Base-by-base conservation (phyloP, 2,888 invertebrate species). In the Agrotis ipsilon region DNA sequence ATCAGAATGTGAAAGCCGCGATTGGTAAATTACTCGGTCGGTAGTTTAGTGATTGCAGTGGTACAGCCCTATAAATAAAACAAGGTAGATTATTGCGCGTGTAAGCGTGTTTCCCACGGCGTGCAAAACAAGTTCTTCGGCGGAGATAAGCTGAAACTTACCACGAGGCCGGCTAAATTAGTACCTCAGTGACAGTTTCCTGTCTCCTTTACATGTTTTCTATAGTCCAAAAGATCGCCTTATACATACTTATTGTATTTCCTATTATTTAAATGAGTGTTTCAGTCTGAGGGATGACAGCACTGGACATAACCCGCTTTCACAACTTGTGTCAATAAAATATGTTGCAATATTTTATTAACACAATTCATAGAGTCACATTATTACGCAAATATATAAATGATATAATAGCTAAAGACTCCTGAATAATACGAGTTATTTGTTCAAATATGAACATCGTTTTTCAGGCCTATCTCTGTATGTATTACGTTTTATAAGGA, bases 61-160 rank as follows among this genome's bases (percentile, higher is more conserved):
- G 83, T 77, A 78, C 93, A 94, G 86, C 94, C 94, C 94, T 94
- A 91, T 92, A 89, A 88, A 93, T 92, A 92, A 93, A 93, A 89
- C 92, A 90, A 92, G 89, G 92, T 93, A 89, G 92, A 93, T 93
- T 90, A 92, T 92, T 92, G 94, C 91, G 92, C 90, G 87, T 92
- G 93, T 92, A 90, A 91, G 92, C 87, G 91, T 91, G 88, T 91
- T 96, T 96, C 96, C 96, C 96, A 96, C 96, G 96, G 91, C 89
- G 90, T 93, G 95, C 94, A 86, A 93, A 95, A 96, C 96, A 92
- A 94, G 96, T 95, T 93, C 89, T 88, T 82, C 79, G 84, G 82
- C 89, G 87, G 89, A 92, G 95, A 94, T 95, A 95, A 94, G 93
- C 94, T 94, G 93, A 93, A 93, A 92, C 92, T 92, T 90, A 92